These are phyloP conservation scores for Corvus cornix DNA, from an alignment of 2,113 vertebrate genomes.

Conservation along the genomic window DNA sequence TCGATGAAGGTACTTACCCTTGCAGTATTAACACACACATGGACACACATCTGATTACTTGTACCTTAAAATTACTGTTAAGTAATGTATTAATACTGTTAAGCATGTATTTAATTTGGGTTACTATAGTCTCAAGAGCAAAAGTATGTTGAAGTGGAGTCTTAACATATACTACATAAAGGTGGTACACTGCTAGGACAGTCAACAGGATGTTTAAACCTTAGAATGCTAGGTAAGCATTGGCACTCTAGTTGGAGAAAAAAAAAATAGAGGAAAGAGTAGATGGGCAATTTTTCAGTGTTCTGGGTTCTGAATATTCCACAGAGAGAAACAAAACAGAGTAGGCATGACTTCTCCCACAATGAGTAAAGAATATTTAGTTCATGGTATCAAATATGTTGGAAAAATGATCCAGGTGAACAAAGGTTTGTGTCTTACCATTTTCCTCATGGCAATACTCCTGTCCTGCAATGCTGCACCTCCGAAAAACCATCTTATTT, in stretches of 20 bases:
- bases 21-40: background rate
- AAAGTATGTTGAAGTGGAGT: background rate
- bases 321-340: background rate
- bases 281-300: background rate
- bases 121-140: background rate
- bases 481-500: conserved; percentile 95
- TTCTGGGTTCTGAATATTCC: background rate
- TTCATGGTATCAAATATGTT: background rate
- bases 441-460: conserved; percentile 93
- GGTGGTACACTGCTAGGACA: background rate
- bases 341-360: background rate
- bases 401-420: background rate
- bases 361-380: background rate
- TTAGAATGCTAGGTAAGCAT: background rate
- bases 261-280: background rate
- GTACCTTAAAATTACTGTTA: background rate
- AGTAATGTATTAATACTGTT: background rate
- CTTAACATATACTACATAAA: background rate
- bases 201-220: background rate
- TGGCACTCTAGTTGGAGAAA: background rate
- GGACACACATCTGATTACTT: background rate
- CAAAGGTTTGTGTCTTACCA: conserved; percentile 70
- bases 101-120: background rate
- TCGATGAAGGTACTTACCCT: background rate
- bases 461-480: conserved; percentile 90